A percentile compares a stretch with the other conserved stretches of the same genome.
phyloP scores from a whole-genome alignment of 2,113 vertebrate species.

The Mus musculus region DNA sequence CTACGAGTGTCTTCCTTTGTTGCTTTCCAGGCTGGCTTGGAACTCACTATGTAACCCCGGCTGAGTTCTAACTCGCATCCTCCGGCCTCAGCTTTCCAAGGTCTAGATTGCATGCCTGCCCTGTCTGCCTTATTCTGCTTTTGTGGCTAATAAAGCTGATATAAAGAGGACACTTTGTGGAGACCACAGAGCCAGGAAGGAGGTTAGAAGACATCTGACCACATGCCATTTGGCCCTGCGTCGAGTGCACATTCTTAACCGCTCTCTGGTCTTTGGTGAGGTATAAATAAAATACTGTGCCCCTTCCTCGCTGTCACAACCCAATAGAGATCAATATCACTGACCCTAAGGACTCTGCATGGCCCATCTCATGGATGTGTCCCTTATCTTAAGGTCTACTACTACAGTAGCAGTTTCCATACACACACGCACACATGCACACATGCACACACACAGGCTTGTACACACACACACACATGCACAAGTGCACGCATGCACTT shows the following conservation, averaged over 20 bases:
- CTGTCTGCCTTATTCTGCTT: not conserved
- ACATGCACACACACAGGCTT: no score
- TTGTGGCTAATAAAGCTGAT: not conserved
- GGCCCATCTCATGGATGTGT: not conserved
- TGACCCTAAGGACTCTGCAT: not conserved
- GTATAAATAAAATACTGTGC: not conserved
- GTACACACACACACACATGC: not conserved
- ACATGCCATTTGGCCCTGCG: no score
- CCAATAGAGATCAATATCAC: not conserved
- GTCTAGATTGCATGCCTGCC: not conserved
- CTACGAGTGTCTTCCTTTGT: not conserved
- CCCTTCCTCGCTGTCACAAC: fast-evolving
- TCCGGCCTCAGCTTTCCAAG: not conserved
- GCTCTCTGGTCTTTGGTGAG: not conserved
- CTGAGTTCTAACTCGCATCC: not conserved
- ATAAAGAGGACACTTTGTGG: not conserved
- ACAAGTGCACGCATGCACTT: not conserved
- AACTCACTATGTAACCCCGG: not conserved
- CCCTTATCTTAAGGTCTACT: not conserved
- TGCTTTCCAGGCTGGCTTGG: not conserved
- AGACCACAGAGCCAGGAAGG: not conserved
- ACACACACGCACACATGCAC: not conserved
- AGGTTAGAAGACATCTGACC: not conserved
- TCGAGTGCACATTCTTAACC: not conserved
- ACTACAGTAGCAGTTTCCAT: not conserved